A percentile compares a stretch with the other conserved stretches of the same genome.
Evolutionary conservation across 1,140 invertebrate species (phyloP).

Genomic region (Proales similis): DNA sequence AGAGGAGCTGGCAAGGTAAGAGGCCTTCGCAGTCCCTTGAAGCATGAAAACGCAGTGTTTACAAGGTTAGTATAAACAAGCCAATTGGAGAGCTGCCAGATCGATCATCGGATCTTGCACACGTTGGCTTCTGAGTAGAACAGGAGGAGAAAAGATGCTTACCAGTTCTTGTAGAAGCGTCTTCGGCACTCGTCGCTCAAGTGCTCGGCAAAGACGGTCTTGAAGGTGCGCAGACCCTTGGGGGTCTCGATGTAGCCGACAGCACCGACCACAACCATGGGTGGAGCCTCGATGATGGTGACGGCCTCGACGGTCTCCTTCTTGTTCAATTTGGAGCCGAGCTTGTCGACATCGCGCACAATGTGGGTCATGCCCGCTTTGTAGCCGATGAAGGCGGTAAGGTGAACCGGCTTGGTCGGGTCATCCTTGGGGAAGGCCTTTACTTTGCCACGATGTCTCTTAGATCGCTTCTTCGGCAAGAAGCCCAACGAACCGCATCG

Average conservation of each 20-base stretch:
- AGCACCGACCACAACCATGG: constrained; percentile 92
- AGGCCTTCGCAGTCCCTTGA: neutral
- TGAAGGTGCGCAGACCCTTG: constrained; percentile 81
- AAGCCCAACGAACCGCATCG: constrained; percentile 99
- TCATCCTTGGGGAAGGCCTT: constrained; percentile 99
- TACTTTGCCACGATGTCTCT: constrained; percentile 90
- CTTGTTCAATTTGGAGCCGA: constrained; percentile 98
- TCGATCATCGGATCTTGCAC: constrained; percentile 29
- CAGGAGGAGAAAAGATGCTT: constrained; percentile 52
- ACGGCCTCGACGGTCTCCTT: constrained; percentile 99
- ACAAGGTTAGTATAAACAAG: too few relatives aligned
- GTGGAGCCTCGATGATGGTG: constrained; percentile 93
- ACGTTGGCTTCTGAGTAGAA: constrained; percentile 38
- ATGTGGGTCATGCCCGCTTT: constrained; percentile 99
- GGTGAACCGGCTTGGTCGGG: constrained; percentile 84
- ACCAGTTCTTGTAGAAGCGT: constrained; percentile 99
- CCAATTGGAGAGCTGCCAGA: constrained; percentile 6
- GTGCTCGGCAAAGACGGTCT: constrained; percentile 97
- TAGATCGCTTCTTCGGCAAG: constrained; percentile 92
- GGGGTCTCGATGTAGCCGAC: constrained; percentile 99
- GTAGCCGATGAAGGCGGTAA: constrained; percentile 94
- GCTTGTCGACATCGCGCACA: constrained; percentile 94
- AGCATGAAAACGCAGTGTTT: too few relatives aligned
- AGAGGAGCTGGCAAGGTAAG: constrained; percentile 25
- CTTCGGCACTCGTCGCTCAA: constrained; percentile 93